Evolutionary conservation across 2,888 invertebrate genomes (phyloP).

Genomic region (Biston stratarius): DNA sequence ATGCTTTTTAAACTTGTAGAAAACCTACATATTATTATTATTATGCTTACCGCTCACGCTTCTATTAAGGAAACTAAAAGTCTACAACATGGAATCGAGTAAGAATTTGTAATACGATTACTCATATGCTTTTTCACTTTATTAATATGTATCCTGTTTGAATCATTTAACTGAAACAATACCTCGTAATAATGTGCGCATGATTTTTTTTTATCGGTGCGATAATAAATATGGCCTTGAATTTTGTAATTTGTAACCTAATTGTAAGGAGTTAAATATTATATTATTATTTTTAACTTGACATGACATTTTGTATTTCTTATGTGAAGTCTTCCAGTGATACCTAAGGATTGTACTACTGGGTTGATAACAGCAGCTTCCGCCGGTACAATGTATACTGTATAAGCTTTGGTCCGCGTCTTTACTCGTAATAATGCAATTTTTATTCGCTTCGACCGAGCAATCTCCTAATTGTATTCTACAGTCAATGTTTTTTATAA

Average conservation of each 20-base stretch:
- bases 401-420: too few species aligned
- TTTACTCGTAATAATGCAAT: too few species aligned
- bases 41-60: neutral
- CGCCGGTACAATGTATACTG: too few species aligned
- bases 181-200: constrained; percentile 1
- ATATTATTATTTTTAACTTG: neutral
- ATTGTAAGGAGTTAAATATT: too few species aligned
- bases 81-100: neutral
- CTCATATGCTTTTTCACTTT: neutral
- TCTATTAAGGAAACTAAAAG: neutral
- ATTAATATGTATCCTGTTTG: constrained; percentile 12
- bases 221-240: constrained; percentile 6
- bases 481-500: neutral
- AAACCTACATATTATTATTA: too few species aligned
- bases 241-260: constrained; percentile 7
- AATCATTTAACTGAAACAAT: constrained; percentile 8
- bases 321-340: too few species aligned
- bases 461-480: neutral
- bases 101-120: neutral
- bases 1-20: too few species aligned
- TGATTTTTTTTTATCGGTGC: constrained; percentile 3
- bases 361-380: too few species aligned
- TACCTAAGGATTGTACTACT: too few species aligned
- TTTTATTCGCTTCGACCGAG: too few species aligned
- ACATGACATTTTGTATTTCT: neutral